Base-by-base conservation (phyloP, 2,888 invertebrate genomes). In the Caenorhabditis angaria region DNA sequence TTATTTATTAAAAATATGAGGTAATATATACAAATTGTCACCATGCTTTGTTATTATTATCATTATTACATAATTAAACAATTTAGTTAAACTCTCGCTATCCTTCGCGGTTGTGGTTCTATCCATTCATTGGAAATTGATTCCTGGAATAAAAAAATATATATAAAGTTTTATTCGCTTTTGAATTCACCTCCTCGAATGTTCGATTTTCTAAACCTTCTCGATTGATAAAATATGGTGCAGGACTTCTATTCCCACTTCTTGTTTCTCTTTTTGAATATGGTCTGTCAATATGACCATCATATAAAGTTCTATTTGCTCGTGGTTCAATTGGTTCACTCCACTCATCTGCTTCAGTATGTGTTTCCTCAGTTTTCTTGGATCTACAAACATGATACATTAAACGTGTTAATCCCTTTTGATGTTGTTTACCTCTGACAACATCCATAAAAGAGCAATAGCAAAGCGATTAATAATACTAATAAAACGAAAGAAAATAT, bases 41-140 rank as follows among this genome's bases (percentile, higher is more conserved):
- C 6, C 35, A 35, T 5, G 35, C 35, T 35, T 35, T 35, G 35
- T 35, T n/a, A n/a, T n/a, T n/a, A 35, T n/a, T n/a, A n/a, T n/a
- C n/a, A n/a, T n/a, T n/a, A n/a, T n/a, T n/a, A n/a, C n/a, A n/a
- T 14, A 28, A 54, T 27, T 27, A n/a, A 54, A 2, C 5, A 20
- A 22, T 6, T 22, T 22, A 24, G 35, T 67, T 61, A 75, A 50
- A 77, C 77, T 55, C 71, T 61, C 48, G 73, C 77, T 35, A 69
- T 64, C 41, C 77, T 54, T 69, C 74, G 47, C 22, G 77, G 77
- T 53, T 63, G 70, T 4, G 77, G 70, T 48, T 77, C 77, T 18
- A 71, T 64, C 64, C 70, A 77, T 47, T 74, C 70, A 50, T 70
- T 59, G n/a, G 62, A 28, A 0, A 74, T 57, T 12, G 71, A 69